A percentile compares a stretch with the other conserved stretches of the same genome.
Conservation (phyloP, 2,113 vertebrate species). For the Bos taurus region DNA sequence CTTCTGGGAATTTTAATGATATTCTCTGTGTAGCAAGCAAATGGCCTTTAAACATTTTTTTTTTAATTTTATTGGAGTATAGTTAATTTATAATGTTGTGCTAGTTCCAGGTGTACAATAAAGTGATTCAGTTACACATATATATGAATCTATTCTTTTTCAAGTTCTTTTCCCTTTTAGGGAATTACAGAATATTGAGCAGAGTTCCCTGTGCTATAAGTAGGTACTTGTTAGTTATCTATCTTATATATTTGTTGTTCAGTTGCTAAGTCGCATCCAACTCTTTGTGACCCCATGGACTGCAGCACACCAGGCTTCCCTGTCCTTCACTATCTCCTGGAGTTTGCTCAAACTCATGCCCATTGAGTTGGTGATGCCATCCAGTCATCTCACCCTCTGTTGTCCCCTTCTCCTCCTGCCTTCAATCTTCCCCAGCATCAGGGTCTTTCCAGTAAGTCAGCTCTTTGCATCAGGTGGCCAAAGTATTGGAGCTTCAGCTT, state of each 20-base stretch:
- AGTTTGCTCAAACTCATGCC: neutral
- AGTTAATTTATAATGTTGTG: neutral
- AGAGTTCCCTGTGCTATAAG: neutral
- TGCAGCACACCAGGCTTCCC: neutral
- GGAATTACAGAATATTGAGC: neutral
- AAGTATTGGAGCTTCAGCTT: neutral
- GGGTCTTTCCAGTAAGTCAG: neutral
- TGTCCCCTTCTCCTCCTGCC: neutral
- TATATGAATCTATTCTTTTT: neutral
- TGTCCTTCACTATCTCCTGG: neutral
- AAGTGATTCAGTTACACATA: neutral
- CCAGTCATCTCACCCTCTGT: neutral
- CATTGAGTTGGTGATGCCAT: neutral
- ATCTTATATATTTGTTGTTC: neutral
- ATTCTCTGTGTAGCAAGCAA: neutral
- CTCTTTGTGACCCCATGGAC: neutral
- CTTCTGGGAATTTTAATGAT: neutral
- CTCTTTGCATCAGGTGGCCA: neutral
- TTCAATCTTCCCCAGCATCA: neutral
- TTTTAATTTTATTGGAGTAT: fast-evolving
- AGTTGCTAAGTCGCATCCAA: neutral
- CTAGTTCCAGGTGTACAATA: neutral
- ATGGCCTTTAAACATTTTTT: neutral
- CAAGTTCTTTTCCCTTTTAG: neutral
- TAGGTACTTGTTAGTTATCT: no score